Evolutionary conservation across 2,113 vertebrate species (phyloP).

Genomic region (Oenanthe melanoleuca): DNA sequence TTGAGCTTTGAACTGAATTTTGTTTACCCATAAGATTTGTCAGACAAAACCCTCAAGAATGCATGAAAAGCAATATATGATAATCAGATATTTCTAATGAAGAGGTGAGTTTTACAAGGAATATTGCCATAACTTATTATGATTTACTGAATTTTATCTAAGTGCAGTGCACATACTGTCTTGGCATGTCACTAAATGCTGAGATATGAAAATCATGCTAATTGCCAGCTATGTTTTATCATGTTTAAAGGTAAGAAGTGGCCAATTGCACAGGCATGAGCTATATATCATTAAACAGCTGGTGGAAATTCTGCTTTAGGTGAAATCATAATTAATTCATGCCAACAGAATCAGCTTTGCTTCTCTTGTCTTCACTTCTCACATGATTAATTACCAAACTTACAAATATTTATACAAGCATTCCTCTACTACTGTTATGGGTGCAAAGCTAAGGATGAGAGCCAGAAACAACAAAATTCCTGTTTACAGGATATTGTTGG

Average conservation of each 20-base stretch:
- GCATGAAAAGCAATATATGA: background rate
- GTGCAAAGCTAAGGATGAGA: background rate
- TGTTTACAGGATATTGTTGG: background rate
- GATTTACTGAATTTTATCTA: background rate
- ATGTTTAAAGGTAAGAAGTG: background rate
- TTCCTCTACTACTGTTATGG: background rate
- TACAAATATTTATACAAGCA: background rate
- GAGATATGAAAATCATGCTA: background rate
- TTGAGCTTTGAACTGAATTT: background rate
- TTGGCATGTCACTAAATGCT: constrained; percentile 4
- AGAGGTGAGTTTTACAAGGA: background rate
- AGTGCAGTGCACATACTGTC: background rate
- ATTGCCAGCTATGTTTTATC: background rate
- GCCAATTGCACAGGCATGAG: background rate
- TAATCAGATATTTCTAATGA: background rate
- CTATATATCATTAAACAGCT: background rate
- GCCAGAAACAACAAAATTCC: background rate
- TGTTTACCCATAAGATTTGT: constrained; percentile 12
- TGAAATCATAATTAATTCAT: background rate
- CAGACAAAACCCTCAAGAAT: background rate
- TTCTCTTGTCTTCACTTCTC: background rate
- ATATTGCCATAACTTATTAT: background rate
- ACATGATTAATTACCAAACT: background rate
- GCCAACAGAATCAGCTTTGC: background rate
- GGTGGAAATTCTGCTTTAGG: background rate